Evolutionary conservation across 2,888 invertebrate species (phyloP).

Genomic region (Teleogryllus oceanicus): DNA sequence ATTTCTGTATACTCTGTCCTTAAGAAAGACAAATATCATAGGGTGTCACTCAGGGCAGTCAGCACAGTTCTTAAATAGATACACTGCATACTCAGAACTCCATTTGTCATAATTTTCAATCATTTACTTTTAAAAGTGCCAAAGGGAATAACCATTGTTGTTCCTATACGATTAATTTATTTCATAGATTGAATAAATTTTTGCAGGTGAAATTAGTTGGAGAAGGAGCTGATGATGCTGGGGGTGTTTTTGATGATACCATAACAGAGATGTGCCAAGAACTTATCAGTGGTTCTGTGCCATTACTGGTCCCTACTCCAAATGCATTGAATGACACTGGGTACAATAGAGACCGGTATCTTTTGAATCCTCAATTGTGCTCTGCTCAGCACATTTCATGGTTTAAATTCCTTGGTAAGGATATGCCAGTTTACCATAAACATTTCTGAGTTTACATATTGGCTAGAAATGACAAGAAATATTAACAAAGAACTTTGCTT

Average conservation of each 20-base stretch:
- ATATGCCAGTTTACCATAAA: background rate
- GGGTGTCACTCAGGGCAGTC: too few species aligned
- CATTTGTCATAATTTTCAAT: too few species aligned
- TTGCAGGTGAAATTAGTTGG: slow-evolving; percentile 57
- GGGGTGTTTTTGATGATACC: slow-evolving; percentile 66
- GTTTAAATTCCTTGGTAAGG: slow-evolving; percentile 60
- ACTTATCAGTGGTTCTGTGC: slow-evolving; percentile 56
- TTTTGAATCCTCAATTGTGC: slow-evolving; percentile 58
- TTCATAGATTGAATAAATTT: too few species aligned
- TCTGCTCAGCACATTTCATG: slow-evolving; percentile 54
- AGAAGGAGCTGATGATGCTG: slow-evolving; percentile 66
- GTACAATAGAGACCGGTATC: slow-evolving; percentile 59
- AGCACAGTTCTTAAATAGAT: too few species aligned
- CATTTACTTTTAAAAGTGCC: too few species aligned
- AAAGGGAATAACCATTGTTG: too few species aligned
- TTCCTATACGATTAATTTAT: too few species aligned
- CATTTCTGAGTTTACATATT: background rate
- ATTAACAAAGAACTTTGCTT: too few species aligned
- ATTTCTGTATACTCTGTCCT: too few species aligned
- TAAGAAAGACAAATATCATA: too few species aligned
- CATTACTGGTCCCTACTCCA: slow-evolving; percentile 59
- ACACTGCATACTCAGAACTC: too few species aligned
- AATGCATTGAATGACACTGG: slow-evolving; percentile 60
- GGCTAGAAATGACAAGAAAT: background rate
- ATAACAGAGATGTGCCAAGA: slow-evolving; percentile 66